Evolutionary conservation across 2,113 vertebrate species (phyloP), one percentile per base, ranked within the genome.

Genomic region (Grallaria varia): DNA sequence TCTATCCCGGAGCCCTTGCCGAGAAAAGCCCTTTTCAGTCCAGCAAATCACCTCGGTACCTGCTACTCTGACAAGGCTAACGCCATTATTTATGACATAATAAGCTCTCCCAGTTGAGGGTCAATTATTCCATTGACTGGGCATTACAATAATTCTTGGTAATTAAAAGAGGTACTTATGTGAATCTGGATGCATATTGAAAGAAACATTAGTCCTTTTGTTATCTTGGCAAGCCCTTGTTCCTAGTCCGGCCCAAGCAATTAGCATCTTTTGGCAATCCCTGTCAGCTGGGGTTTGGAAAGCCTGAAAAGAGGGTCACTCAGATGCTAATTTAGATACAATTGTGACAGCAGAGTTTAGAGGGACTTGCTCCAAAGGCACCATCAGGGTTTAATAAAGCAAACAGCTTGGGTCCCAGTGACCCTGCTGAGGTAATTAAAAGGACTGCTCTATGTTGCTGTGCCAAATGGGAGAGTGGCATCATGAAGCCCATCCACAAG

Each of bases 311-410:
- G 91, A 95, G 97, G 97, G 98, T 97, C 97, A 98, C 97, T 98
- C 97, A 98, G 98, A 98, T 98, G 98, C 98, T 98, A 98, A 98
- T 98, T 98, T 98, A 98, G 98, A 98, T 98, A 98, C 98, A 98
- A 98, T 98, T 98, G 98, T 98, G 98, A 98, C 97, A 97, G 98
- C 95, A 76, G 91, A 84, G 90, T 96, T 97, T 96, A 97, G 96
- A 92, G 83, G 93, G 96, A 95, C 89, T 93, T 81, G 92, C 91
- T 97, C 97, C 91, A 95, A 97, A 98, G 97, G 96, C 97, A 73
- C 97, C 97, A 97, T 95, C 94, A n/a, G 83, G 97, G 96, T 98
- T 98, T 98, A 98, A 98, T 98, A 98, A 98, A 98, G 98, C 98
- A 98, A 98, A 98, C 97, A 98, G 98, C 98, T 97, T 98, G 96